Evolutionary conservation across 2,888 invertebrate species (phyloP).

Genomic region (Augiades crinisus): DNA sequence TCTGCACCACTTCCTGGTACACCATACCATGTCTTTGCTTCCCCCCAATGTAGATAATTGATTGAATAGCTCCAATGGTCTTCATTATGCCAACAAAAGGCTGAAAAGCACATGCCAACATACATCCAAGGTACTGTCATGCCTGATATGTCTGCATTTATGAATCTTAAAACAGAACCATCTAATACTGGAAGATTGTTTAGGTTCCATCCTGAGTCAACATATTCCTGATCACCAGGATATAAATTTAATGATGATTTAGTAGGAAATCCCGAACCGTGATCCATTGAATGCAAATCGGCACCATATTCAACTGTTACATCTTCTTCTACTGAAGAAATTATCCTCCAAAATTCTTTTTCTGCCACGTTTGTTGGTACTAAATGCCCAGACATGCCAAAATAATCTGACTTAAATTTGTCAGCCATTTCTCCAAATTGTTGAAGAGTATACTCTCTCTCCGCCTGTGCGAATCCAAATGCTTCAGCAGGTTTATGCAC

Average conservation of each 20-base stretch:
- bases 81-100: conserved; percentile 92
- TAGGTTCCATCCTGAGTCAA: conserved; percentile 87
- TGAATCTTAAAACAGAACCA: conserved; percentile 86
- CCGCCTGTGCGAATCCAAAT: conserved; percentile 89
- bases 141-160: conserved; percentile 89
- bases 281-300: conserved; percentile 88
- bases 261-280: conserved; percentile 89
- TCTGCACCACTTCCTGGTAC: conserved; percentile 87
- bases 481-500: conserved; percentile 85
- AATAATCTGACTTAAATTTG: conserved; percentile 88
- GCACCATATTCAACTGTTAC: conserved; percentile 90
- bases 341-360: conserved; percentile 89
- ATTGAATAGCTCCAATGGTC: conserved; percentile 93
- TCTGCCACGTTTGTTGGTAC: conserved; percentile 84
- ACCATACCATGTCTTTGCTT: conserved; percentile 92
- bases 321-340: conserved; percentile 86
- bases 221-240: conserved; percentile 84
- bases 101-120: conserved; percentile 92
- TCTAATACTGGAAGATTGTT: conserved; percentile 88
- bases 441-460: conserved; percentile 85
- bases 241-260: conserved; percentile 82
- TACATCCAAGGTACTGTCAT: conserved; percentile 90
- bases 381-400: conserved; percentile 85
- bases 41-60: conserved; percentile 91
- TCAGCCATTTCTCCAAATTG: conserved; percentile 91